Percentiles rank a stretch among this genome's conserved stretches.
These are phyloP conservation scores for Oreochromis spilurus DNA, from an alignment of 2,113 vertebrate species.

Conservation along the genomic window DNA sequence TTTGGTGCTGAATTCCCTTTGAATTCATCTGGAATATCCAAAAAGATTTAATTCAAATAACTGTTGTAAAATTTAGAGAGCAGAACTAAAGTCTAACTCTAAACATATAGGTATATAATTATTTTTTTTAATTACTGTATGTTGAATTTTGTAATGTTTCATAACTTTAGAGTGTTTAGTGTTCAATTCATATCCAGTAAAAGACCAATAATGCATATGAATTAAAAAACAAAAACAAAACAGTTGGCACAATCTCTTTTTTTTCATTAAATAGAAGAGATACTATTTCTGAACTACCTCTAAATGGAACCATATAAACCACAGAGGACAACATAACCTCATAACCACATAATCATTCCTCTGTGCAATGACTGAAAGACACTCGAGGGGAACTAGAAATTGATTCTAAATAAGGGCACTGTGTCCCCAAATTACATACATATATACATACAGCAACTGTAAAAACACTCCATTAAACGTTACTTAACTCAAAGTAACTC, in stretches of 20 bases:
- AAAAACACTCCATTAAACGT: neutral
- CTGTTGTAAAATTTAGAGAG: neutral
- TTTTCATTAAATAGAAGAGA: neutral
- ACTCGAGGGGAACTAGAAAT: neutral
- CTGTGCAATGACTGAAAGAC: neutral
- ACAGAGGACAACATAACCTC: neutral
- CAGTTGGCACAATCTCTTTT: neutral
- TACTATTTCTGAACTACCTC: neutral
- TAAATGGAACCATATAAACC: neutral
- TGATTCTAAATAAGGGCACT: neutral
- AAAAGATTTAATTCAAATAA: neutral
- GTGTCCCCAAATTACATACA: neutral
- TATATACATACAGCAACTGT: neutral
- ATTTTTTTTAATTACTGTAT: rapidly evolving
- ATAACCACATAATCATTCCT: neutral
- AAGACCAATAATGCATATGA: neutral
- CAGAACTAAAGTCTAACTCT: neutral
- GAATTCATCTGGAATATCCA: neutral
- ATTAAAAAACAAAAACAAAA: neutral
- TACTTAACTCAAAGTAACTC: neutral
- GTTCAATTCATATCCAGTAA: neutral
- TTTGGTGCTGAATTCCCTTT: neutral
- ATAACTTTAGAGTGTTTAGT: neutral
- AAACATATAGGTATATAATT: neutral
- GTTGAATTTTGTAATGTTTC: neutral